These are phyloP conservation scores for Pseudobourletiella spinata DNA, from an alignment of 1,140 invertebrate genomes.

Conservation along the genomic window DNA sequence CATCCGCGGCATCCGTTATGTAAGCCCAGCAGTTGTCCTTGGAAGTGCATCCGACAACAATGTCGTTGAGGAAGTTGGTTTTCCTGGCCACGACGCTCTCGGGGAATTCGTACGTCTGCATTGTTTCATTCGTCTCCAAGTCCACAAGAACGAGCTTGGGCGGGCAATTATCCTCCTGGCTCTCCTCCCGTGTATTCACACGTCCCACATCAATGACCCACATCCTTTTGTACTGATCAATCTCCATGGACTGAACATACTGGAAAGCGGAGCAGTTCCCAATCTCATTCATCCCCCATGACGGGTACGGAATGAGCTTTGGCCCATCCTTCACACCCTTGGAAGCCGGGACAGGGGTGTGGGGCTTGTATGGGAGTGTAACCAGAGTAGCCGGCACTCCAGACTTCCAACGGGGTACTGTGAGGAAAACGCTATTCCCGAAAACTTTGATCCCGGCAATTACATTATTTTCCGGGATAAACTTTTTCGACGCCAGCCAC, in stretches of 20 bases:
- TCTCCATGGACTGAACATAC: constrained; percentile 62
- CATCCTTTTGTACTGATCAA: constrained; percentile 64
- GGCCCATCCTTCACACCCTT: constrained; percentile 31
- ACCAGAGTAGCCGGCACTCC: constrained; percentile 64
- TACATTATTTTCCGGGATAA: constrained; percentile 58
- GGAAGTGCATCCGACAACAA: constrained; percentile 43
- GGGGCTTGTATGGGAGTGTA: constrained; percentile 43
- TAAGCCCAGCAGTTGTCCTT: constrained; percentile 14
- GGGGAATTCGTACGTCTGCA: constrained; percentile 49
- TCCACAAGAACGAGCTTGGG: constrained; percentile 73
- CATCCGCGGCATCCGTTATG: constrained; percentile 48
- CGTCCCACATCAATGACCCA: constrained; percentile 57
- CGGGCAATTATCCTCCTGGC: constrained; percentile 53
- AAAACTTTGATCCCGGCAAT: constrained; percentile 63
- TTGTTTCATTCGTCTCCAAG: constrained; percentile 55
- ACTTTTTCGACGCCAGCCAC: constrained; percentile 44
- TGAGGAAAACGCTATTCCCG: constrained; percentile 59
- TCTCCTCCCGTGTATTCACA: constrained; percentile 63
- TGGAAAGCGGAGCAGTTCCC: constrained; percentile 61
- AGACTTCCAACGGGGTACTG: constrained; percentile 56
- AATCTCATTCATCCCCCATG: constrained; percentile 63
- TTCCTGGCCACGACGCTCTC: constrained; percentile 36
- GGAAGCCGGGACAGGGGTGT: background rate
- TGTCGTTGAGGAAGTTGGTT: constrained; percentile 13
- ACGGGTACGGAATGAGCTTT: constrained; percentile 54